These are phyloP conservation scores for Setophaga coronata DNA, from an alignment of 2,113 vertebrate genomes.

Conservation along the genomic window DNA sequence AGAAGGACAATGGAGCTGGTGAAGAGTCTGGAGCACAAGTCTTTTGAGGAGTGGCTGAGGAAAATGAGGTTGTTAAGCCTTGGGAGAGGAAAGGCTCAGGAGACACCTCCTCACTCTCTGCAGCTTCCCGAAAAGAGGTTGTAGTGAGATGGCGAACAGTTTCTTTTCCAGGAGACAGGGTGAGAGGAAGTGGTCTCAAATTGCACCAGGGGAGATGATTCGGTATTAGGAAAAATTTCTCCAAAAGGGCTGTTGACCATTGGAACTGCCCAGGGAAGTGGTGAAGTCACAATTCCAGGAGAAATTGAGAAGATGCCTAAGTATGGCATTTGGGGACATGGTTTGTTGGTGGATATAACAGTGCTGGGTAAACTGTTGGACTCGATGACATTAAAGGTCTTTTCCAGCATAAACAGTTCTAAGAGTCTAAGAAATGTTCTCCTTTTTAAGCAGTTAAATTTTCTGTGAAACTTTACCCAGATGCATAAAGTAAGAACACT, in stretches of 20 bases:
- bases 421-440: not conserved
- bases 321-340: not conserved
- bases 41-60: not conserved
- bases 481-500: not conserved
- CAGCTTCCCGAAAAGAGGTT: not conserved
- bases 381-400: fast-evolving
- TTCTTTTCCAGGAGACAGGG: not conserved
- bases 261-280: not conserved
- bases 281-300: not conserved
- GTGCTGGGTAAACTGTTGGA: not conserved
- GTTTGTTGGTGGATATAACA: not conserved
- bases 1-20: not conserved
- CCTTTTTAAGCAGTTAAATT: not conserved
- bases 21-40: not conserved
- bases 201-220: not conserved
- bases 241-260: not conserved
- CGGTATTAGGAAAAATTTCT: not conserved
- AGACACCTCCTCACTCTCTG: not conserved
- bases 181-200: not conserved
- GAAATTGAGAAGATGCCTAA: not conserved
- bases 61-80: not conserved
- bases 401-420: not conserved
- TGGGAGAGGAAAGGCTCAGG: not conserved
- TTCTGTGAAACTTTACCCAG: not conserved
- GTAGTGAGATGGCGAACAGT: not conserved